Percentiles rank a stretch among this genome's conserved stretches.
phyloP scores from a whole-genome alignment of 2,797 vertebrate genomes.

The Siniperca obscura region DNA sequence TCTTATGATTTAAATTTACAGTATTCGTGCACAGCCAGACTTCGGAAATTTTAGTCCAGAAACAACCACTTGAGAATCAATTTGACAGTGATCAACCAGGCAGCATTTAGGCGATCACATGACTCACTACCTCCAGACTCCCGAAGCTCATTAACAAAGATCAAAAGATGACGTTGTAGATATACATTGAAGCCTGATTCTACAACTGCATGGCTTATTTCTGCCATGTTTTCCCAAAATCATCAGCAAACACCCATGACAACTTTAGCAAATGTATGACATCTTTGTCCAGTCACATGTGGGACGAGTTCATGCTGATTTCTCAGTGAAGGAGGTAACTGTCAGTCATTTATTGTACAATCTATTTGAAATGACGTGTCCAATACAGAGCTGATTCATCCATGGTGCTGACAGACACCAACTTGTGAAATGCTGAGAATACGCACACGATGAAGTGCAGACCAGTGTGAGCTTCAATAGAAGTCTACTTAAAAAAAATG shows the following conservation, averaged over 20 bases:
- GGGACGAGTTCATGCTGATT: background rate
- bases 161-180: background rate
- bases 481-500: too few relatives aligned
- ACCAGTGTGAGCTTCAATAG: too few relatives aligned
- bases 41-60: background rate
- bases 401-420: too few relatives aligned
- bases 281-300: background rate
- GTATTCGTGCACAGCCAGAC: background rate
- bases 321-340: too few relatives aligned
- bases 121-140: conserved; percentile 10
- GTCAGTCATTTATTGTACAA: too few relatives aligned
- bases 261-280: background rate
- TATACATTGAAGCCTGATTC: background rate
- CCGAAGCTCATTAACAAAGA: conserved; percentile 13
- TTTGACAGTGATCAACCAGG: conserved; percentile 1
- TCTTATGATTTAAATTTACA: background rate
- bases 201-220: conserved; percentile 4
- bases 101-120: background rate
- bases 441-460: too few relatives aligned
- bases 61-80: background rate
- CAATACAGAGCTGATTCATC: too few relatives aligned
- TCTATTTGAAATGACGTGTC: too few relatives aligned
- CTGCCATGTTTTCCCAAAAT: background rate
- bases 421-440: too few relatives aligned
- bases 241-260: conserved; percentile 1